These are phyloP conservation scores for Trypoxylon attenuatum DNA, from an alignment of 2,888 invertebrate genomes.

Conservation along the genomic window DNA sequence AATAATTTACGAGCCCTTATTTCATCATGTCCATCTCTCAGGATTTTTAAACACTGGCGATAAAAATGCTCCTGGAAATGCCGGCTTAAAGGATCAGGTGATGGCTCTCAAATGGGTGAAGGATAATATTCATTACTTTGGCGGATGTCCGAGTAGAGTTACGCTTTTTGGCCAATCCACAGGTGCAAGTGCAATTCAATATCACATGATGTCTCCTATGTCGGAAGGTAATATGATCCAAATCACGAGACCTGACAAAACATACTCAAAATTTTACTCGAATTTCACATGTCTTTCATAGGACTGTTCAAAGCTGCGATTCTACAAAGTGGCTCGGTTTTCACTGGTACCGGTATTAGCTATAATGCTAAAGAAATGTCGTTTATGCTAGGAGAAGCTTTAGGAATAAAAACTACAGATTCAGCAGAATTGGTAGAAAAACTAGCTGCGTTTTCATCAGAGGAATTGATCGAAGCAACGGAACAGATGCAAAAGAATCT, in stretches of 20 bases:
- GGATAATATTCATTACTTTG: slow-evolving; percentile 67
- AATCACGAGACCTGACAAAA: neutral
- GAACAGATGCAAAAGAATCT: slow-evolving; percentile 37
- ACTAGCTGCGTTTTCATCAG: slow-evolving; percentile 54
- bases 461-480: slow-evolving; percentile 58
- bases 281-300: slow-evolving; percentile 14
- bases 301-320: slow-evolving; percentile 66
- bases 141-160: slow-evolving; percentile 63
- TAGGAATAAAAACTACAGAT: slow-evolving; percentile 64
- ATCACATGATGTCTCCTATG: slow-evolving; percentile 68
- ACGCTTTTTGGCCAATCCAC: slow-evolving; percentile 66
- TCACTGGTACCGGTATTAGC: slow-evolving; percentile 59
- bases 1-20: too few species aligned
- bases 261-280: neutral
- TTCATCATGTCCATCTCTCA: slow-evolving; percentile 29
- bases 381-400: slow-evolving; percentile 64
- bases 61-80: slow-evolving; percentile 64
- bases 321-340: slow-evolving; percentile 64
- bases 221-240: slow-evolving; percentile 57
- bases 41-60: slow-evolving; percentile 66
- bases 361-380: slow-evolving; percentile 59
- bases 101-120: slow-evolving; percentile 67
- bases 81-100: slow-evolving; percentile 66
- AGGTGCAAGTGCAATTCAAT: slow-evolving; percentile 60
- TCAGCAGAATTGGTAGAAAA: slow-evolving; percentile 62